Base-by-base conservation (phyloP, 2,888 invertebrate species). In the Gari tellinella region DNA sequence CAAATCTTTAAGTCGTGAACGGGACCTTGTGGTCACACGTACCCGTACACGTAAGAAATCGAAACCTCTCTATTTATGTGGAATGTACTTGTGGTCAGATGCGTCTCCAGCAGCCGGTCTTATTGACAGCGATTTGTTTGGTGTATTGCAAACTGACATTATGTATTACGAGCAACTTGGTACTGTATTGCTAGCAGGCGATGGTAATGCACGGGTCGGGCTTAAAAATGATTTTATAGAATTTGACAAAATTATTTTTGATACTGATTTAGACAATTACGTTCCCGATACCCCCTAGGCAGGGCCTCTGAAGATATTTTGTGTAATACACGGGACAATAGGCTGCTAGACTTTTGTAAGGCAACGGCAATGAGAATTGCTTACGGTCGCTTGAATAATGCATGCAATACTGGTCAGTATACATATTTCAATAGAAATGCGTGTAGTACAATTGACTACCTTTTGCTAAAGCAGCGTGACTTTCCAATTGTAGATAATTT, bases 381-480 rank as follows among this genome's bases (percentile, higher is more conserved):
- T n/a, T 37, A 55, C 37, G 55, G 55, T 5, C n/a, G 38, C n/a
- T 41, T 55, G 37, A 14, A 15, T n/a, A 1, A 17, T 45, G 57
- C 41, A 15, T 12, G 41, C 21, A 21, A 12, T n/a, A 23, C 1
- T 8, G 43, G 31, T 5, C 4, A 10, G 10, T 57, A 43, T 21
- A 57, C 57, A 15, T 57, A 25, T 45, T 21, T 17, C 10, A 41
- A 12, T 45, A 17, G 26, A 15, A 7, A 17, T 14, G 57, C 43
- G 38, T 19, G n/a, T 12, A 41, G 21, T 23, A 40, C 40, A 17
- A 41, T 55, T 10, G 55, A 55, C 37, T 55, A 55, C 38, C 21
- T 55, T 21, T 15, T 55, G 38, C 40, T 38, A 12, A 17, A 41
- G 7, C 40, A 55, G 15, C 12, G 14, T 14, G 21, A 55, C 40